Base-by-base conservation (phyloP, 2,888 invertebrate genomes). In the Archaeoteleia sp. region DNA sequence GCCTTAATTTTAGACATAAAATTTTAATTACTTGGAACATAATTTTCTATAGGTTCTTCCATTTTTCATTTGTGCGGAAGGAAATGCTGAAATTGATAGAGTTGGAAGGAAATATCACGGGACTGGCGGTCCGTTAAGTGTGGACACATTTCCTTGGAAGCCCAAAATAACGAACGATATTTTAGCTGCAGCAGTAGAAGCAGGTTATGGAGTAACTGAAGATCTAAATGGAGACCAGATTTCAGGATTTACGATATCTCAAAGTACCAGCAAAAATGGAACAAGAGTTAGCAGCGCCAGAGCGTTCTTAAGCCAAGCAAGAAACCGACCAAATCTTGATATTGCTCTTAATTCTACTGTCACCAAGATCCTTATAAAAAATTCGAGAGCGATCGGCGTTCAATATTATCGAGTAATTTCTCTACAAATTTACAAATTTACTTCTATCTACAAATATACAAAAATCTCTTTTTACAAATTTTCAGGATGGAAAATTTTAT, bases 1-100 rank as follows among this genome's bases (percentile, higher is more conserved):
- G n/a, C n/a, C n/a, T n/a, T n/a, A n/a, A n/a, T n/a, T n/a, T n/a
- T n/a, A n/a, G n/a, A n/a, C n/a, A n/a, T n/a, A n/a, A n/a, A n/a
- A n/a, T n/a, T n/a, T n/a, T n/a, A n/a, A n/a, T n/a, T n/a, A n/a
- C n/a, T n/a, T n/a, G n/a, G n/a, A n/a, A n/a, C n/a, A n/a, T n/a
- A n/a, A n/a, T n/a, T n/a, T n/a, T n/a, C n/a, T n/a, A 20, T 20
- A 83, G 90, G 89, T 94, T 5, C 84, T 94, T 51, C 93, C 93
- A 0, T 91, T 90, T 82, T 95, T 93, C 84, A 86, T 88, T 68
- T 89, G 86, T 78, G 89, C 90, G 29, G 92, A 92, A 78, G 88
- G 92, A 82, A 92, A 92, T 72, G 87, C 86, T 61, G 90, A 92
- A 77, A 87, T 90, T 25, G 87, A 88, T 0, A 86, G 85, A 0